Base-by-base conservation (phyloP, 2,113 vertebrate genomes). In the Tetrax tetrax region DNA sequence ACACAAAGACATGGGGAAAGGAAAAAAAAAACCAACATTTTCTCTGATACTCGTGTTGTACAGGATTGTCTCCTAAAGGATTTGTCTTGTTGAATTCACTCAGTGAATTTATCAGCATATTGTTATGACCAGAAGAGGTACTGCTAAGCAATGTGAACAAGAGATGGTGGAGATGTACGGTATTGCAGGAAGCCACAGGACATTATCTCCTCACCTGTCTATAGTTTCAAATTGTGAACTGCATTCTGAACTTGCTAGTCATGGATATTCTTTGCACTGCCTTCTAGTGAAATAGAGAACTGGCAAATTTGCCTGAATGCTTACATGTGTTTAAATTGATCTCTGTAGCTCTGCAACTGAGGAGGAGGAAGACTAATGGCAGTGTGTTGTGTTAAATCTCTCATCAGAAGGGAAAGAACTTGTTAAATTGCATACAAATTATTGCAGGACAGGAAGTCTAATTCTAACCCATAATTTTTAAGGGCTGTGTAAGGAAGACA, bases 151-250 rank as follows among this genome's bases (percentile, higher is more conserved):
- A 2, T 31, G 14, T 20, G 17, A 21, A 0, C 6, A 29, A 23
- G 28, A 50, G 37, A 3, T 16, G 6, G 10, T 38, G 56, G 35
- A 75, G 29, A 13, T 17, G 1, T 5, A 20, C 48, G 6, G 3
- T 63, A 2, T 25, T 77, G 24, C 14, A 60, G 47, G 12, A 66
- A 71, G 31, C 37, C 27, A 14, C 17, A 37, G 38, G 28, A 33
- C 4, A 0, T 22, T 22, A 4, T 4, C 9, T 79, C 3, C 14
- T 76, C 15, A 16, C 4, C 1, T 4, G 14, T 3, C 14, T 38
- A 0, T 19, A 16, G 19, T 33, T 70, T 31, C 9, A 7, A 17
- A 10, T 9, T 79, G 22, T 50, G 51, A 63, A 31, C 13, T 43
- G 7, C 8, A 7, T 54, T 59, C 12, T 50, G 37, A 78, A 82